Evolutionary conservation across 2,113 vertebrate genomes (phyloP).

Genomic region (Oenanthe oenanthe): DNA sequence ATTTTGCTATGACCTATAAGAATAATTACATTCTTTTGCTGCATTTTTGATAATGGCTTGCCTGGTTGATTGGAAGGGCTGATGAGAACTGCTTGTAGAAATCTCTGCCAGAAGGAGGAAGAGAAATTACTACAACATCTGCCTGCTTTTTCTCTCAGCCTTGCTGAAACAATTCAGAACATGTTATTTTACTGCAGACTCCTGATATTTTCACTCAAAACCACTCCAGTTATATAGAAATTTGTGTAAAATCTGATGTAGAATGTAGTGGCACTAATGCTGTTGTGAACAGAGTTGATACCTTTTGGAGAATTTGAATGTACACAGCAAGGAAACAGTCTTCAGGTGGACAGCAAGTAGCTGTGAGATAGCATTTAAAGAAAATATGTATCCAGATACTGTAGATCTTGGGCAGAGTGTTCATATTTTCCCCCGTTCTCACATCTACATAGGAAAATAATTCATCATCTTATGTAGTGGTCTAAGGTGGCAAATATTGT

Average conservation of each 20-base stretch:
- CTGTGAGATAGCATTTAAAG: not conserved
- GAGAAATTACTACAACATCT: not conserved
- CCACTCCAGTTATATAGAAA: not conserved
- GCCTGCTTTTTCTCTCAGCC: not conserved
- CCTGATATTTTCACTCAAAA: not conserved
- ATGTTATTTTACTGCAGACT: not conserved
- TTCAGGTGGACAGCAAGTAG: not conserved
- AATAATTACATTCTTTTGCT: not conserved
- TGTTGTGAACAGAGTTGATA: not conserved
- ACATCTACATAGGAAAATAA: not conserved
- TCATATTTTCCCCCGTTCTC: not conserved
- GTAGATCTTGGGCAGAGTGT: not conserved
- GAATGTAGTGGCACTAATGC: accelerated
- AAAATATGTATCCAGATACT: not conserved
- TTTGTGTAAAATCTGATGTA: not conserved
- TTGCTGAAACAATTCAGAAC: not conserved
- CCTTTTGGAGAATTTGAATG: not conserved
- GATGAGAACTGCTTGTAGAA: not conserved
- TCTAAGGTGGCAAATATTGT: not conserved
- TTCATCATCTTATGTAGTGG: not conserved
- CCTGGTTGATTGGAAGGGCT: not conserved
- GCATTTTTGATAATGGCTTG: not conserved
- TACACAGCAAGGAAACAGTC: not conserved
- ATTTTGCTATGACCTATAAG: not conserved
- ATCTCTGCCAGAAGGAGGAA: not conserved